Evolutionary conservation across 2,113 vertebrate genomes (phyloP), one percentile per base, ranked within the genome.

Genomic region (Heterocephalus glaber): DNA sequence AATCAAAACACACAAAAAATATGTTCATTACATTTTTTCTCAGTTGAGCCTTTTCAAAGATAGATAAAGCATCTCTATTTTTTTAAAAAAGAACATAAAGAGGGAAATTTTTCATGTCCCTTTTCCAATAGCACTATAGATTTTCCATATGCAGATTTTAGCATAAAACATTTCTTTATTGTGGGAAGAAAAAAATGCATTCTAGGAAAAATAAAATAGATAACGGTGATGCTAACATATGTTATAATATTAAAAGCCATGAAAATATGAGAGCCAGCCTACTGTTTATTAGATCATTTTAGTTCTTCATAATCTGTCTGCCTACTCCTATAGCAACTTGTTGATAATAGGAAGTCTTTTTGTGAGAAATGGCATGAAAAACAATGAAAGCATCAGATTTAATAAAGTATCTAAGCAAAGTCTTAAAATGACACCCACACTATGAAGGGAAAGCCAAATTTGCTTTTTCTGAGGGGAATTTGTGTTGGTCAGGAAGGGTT

Each of bases 401-500:
- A 98, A 99, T 98, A 98, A 98, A 98, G 98, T 98, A 98, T 98
- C 98, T 97, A 77, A 97, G 97, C 97, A 97, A 97, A 98, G 98
- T 98, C 98, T 98, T 98, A 98, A 98, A 98, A 98, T 98, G 98
- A 99, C 98, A 98, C 98, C 98, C 98, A 98, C 96, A 54, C 98
- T 97, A 98, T 5, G 98, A 98, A 98, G 98, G 98, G 98, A 98
- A 99, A 98, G 98, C 98, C 98, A 99, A 98, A 98, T 99, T 99
- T 99, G 98, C 99, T 99, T 99, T 99, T 99, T 99, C 98, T 98
- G 98, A 98, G 98, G 98, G 98, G 98, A 99, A 99, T 99, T 99
- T 99, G 99, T 99, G 99, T 99, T 99, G 99, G 99, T 99, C 98
- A 99, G 99, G 99, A 99, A 99, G 99, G 98, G 99, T 99, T 99